Evolutionary conservation across 2,888 invertebrate genomes (phyloP), one percentile per base, ranked within the genome.

Genomic region (Liposcelis brunnea): DNA sequence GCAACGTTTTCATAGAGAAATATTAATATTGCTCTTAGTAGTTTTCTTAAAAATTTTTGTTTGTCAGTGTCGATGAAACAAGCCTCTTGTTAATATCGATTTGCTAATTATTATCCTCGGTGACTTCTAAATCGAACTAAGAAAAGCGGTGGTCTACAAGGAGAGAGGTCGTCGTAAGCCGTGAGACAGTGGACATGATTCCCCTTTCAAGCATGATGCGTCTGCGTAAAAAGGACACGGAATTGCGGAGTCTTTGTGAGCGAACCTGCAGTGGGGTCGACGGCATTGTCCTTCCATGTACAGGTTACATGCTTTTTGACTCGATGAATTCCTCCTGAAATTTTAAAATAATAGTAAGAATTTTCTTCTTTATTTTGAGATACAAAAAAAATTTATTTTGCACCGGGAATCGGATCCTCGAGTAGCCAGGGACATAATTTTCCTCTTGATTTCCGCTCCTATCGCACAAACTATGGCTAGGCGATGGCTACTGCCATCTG

Each of bases 221-320:
- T 62, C 62, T 49, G 61, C 60, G 66, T 66, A 68, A 55, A 66
- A 68, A 31, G 64, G 55, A 54, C 67, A 68, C 18, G 67, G 65
- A 38, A 67, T 66, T 47, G 57, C 57, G 26, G 61, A 59, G 43
- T 67, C 56, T 54, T 68, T 65, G 52, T 68, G 68, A 12, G 65
- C 61, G 55, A 62, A 68, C 52, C 63, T 64, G 55, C 68, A 68
- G 51, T 68, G 65, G 34, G 56, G 53, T 12, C 66, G 58, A 15
- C 61, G 57, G 51, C 68, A 68, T 50, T 59, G 59, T 16, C 67
- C 67, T 51, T 68, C 66, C 45, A 45, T 19, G 45, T 36, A 45
- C 35, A 45, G 31, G 49, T 59, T 60, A 52, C 67, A 67, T 15
- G 65, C 65, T 46, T 62, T 62, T 44, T 56, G 49, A 38, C 47